Evolutionary conservation across 2,113 vertebrate species (phyloP).

Genomic region (Carettochelys insculpta): DNA sequence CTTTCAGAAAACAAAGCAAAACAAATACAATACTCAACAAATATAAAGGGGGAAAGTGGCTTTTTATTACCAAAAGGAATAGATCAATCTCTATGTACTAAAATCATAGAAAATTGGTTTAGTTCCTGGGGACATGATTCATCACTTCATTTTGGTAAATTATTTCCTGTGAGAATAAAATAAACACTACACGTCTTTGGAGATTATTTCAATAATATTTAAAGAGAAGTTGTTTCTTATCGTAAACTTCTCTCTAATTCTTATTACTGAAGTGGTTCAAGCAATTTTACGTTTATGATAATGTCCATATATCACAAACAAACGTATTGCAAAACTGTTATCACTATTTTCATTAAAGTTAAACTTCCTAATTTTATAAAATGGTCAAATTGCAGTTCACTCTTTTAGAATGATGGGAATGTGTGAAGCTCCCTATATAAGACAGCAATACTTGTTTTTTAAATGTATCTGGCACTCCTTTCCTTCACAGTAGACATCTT

Average conservation of each 20-base stretch:
- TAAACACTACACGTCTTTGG: neutral
- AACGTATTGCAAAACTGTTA: neutral
- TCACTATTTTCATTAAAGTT: neutral
- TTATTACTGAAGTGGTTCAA: neutral
- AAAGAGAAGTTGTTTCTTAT: neutral
- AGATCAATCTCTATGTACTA: neutral
- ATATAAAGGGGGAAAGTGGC: neutral
- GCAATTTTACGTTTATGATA: neutral
- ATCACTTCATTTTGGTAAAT: neutral
- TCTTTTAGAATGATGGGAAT: neutral
- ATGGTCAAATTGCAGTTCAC: neutral
- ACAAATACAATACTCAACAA: neutral
- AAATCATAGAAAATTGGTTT: neutral
- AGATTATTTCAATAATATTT: neutral
- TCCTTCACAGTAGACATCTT: neutral
- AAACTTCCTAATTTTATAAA: neutral
- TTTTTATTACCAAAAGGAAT: conserved; percentile 30
- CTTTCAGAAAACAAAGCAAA: conserved; percentile 23
- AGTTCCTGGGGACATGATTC: neutral
- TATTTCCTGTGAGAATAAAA: neutral
- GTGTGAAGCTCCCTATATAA: neutral
- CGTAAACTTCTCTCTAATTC: neutral
- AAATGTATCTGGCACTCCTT: neutral
- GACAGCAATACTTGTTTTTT: neutral
- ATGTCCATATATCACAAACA: neutral